Percentiles rank a stretch among this genome's conserved stretches.
Evolutionary conservation across 37 sponge, comb jelly and placozoan genomes (phyloP).

Genomic region (Eunapius fragilis): DNA sequence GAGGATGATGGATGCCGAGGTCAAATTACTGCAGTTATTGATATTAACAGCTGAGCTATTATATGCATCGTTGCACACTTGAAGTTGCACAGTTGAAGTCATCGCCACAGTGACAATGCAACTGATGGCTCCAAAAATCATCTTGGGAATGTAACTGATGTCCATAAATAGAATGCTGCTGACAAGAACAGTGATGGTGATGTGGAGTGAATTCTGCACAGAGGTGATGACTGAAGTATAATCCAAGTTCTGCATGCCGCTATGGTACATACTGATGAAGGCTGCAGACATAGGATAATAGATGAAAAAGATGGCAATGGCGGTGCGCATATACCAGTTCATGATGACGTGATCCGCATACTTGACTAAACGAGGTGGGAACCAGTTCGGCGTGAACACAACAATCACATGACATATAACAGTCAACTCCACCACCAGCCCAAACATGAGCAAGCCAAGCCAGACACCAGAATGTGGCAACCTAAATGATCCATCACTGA

Average conservation of each 20-base stretch:
- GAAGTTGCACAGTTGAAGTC: constrained; percentile 24
- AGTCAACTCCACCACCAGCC: constrained; percentile 38
- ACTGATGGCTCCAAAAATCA: constrained; percentile 44
- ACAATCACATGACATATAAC: constrained; percentile 46
- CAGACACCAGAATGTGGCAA: constrained; percentile 10
- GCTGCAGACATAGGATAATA: constrained; percentile 73
- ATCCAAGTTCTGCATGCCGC: not conserved
- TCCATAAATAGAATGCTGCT: constrained; percentile 74
- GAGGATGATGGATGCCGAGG: constrained; percentile 51
- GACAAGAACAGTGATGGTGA: constrained; percentile 59
- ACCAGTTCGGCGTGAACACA: constrained; percentile 36
- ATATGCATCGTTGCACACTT: constrained; percentile 2
- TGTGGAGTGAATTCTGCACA: constrained; percentile 60
- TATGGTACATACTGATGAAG: constrained; percentile 41
- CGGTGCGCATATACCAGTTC: constrained; percentile 71
- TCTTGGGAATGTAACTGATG: constrained; percentile 69
- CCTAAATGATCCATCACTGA: constrained; percentile 15
- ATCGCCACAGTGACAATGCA: constrained; percentile 16
- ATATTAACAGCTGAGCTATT: not conserved
- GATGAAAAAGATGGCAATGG: constrained; percentile 58
- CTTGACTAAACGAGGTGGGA: constrained; percentile 47
- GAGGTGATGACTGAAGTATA: constrained; percentile 17
- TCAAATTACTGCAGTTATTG: constrained; percentile 50
- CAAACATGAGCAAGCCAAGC: constrained; percentile 43
- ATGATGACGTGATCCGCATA: constrained; percentile 32